These are phyloP conservation scores for Rhodophaea formosa DNA, from an alignment of 2,888 invertebrate genomes.

Conservation along the genomic window DNA sequence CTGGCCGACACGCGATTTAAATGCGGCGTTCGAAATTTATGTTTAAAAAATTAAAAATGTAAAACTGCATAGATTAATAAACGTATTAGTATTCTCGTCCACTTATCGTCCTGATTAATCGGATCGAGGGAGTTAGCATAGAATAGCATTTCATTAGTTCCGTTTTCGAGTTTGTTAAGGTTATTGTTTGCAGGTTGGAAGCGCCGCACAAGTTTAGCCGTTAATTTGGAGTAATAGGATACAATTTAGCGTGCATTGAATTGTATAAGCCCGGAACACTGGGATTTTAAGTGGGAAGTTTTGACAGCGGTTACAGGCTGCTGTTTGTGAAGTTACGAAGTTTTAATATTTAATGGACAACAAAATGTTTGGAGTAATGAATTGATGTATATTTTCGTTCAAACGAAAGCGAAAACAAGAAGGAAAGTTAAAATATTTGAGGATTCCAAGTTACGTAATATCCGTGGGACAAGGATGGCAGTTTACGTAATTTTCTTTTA, in stretches of 20 bases:
- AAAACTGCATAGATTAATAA: constrained; percentile 21
- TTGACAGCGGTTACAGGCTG: constrained; percentile 45
- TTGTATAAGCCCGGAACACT: constrained; percentile 27
- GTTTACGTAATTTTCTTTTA: not conserved
- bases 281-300: constrained; percentile 44
- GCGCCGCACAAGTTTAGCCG: constrained; percentile 27
- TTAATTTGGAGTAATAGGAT: constrained; percentile 28
- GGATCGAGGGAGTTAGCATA: constrained; percentile 15
- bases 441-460: constrained; percentile 12
- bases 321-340: constrained; percentile 42
- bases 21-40: constrained; percentile 43
- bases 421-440: constrained; percentile 15
- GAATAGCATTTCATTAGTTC: constrained; percentile 31
- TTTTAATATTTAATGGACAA: constrained; percentile 47
- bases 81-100: constrained; percentile 14
- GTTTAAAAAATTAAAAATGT: constrained; percentile 36
- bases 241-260: constrained; percentile 30
- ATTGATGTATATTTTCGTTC: constrained; percentile 33
- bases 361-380: constrained; percentile 39
- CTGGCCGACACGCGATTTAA: constrained; percentile 46
- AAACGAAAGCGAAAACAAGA: constrained; percentile 30
- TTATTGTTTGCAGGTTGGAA: constrained; percentile 25
- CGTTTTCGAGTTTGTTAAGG: constrained; percentile 29
- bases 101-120: constrained; percentile 25
- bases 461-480: not conserved